These are phyloP conservation scores for Sicus ferrugineus DNA, from an alignment of 2,888 invertebrate species.

Conservation along the genomic window DNA sequence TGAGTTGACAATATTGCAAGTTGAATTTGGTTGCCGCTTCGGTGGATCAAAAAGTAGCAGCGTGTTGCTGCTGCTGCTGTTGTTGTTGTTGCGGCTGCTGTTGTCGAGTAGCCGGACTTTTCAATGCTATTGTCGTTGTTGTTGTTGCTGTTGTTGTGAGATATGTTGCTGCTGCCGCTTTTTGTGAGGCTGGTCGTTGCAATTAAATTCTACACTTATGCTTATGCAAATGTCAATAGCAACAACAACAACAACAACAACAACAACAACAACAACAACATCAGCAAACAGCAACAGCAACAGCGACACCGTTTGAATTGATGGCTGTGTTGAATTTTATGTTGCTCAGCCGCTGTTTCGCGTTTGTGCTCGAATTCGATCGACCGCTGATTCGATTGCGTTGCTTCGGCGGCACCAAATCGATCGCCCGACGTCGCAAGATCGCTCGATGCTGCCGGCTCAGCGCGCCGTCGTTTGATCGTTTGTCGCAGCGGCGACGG, in stretches of 20 bases:
- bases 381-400: conserved; percentile 7
- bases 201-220: conserved; percentile 36
- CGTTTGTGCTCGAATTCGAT: conserved; percentile 1
- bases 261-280: conserved; percentile 10
- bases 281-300: conserved; percentile 4
- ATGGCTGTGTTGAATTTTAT: conserved; percentile 22
- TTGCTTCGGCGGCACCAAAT: conserved; percentile 21
- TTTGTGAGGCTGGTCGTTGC: conserved; percentile 4
- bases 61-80: neutral
- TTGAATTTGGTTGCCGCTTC: conserved; percentile 22
- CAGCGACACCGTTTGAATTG: neutral
- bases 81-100: neutral
- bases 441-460: neutral
- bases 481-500: conserved; percentile 19
- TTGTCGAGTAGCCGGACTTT: no score
- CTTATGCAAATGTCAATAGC: conserved; percentile 34
- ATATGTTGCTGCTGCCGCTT: neutral
- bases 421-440: conserved; percentile 15
- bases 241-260: neutral
- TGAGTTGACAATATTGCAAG: conserved; percentile 32
- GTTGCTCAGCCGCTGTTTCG: conserved; percentile 12
- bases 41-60: conserved; percentile 1
- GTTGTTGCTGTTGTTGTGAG: conserved; percentile 11
- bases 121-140: conserved; percentile 19
- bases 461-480: neutral